Percentiles rank a stretch among this genome's conserved stretches.
phyloP scores from a whole-genome alignment of 2,113 vertebrate genomes.

The Emydura subglobosa region DNA sequence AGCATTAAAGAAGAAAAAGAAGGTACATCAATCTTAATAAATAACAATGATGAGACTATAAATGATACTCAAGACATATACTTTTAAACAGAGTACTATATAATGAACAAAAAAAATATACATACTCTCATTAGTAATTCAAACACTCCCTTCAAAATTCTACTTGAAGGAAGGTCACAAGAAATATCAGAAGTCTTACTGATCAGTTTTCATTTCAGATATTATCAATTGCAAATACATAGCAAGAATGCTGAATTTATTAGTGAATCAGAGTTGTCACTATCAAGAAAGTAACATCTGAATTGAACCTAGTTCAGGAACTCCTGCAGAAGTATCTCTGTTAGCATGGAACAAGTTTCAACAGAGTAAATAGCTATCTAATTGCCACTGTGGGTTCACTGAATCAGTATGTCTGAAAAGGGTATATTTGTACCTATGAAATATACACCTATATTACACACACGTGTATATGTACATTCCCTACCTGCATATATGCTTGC shows the following conservation, averaged over 20 bases:
- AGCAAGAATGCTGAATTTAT: not conserved
- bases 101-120: not conserved
- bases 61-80: not conserved
- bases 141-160: not conserved
- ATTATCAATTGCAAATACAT: not conserved
- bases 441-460: not conserved
- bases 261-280: not conserved
- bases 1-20: slow-evolving; percentile 25
- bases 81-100: slow-evolving; percentile 1
- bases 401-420: not conserved
- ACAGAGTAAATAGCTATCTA: not conserved
- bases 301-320: not conserved
- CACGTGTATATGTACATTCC: not conserved
- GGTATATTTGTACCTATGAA: not conserved
- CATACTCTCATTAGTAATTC: not conserved
- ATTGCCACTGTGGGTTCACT: not conserved
- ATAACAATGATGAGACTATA: not conserved
- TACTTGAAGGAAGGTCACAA: not conserved
- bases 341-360: not conserved
- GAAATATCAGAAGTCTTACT: not conserved
- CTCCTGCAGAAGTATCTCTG: not conserved
- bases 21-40: not conserved
- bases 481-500: not conserved
- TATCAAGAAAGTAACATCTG: not conserved
- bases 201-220: not conserved